phyloP scores from a whole-genome alignment of 1,140 invertebrate species.

The Bombus affinis region DNA sequence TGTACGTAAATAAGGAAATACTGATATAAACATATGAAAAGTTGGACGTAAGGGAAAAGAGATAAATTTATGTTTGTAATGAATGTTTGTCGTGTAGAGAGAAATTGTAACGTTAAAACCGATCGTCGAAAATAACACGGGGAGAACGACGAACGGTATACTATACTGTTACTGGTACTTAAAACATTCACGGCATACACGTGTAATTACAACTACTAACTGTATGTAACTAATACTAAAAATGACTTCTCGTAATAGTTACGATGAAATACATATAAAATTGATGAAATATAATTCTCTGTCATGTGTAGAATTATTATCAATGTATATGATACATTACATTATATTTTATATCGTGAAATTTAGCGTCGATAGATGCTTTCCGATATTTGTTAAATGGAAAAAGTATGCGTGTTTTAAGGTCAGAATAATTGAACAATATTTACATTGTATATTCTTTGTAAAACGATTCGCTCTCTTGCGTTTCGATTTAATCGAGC shows the following conservation, averaged over 20 bases:
- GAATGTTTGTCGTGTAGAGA: neutral
- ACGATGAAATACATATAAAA: no score
- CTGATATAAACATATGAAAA: neutral
- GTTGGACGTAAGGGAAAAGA: neutral
- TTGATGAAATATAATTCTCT: no score
- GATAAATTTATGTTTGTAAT: neutral
- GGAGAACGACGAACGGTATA: neutral
- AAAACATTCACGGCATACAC: neutral
- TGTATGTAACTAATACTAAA: neutral
- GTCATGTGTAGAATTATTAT: neutral
- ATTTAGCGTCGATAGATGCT: neutral
- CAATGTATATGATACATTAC: no score
- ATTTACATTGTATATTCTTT: no score
- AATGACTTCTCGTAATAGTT: neutral
- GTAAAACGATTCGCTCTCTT: no score
- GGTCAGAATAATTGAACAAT: neutral
- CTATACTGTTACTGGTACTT: neutral
- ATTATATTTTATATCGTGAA: neutral
- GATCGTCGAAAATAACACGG: neutral
- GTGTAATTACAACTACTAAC: neutral
- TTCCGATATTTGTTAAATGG: neutral
- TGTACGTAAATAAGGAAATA: neutral
- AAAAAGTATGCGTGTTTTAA: neutral
- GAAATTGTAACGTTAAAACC: constrained; percentile 41
- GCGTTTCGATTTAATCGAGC: no score